Evolutionary conservation across 2,888 invertebrate genomes (phyloP), one percentile per base, ranked within the genome.

Genomic region (Pseudoips prasinana): DNA sequence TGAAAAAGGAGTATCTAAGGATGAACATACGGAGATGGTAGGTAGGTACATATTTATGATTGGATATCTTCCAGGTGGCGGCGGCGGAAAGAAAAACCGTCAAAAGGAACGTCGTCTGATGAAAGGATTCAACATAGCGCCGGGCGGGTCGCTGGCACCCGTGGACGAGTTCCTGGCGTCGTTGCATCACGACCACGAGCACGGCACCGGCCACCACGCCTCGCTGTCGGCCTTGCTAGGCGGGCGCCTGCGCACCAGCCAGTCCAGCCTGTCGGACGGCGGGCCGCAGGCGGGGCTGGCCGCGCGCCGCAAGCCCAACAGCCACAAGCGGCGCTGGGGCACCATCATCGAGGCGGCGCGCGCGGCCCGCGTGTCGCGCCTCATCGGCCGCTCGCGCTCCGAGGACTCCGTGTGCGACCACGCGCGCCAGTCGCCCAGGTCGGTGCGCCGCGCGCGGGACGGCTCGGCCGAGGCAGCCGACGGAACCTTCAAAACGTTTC

Each of bases 51-150:
- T n/a, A n/a, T 9, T n/a, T 31, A 8, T 18, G 18, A 18, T 6
- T 18, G 18, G 18, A 3, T 18, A 5, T 18, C n/a, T 2, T 26
- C 7, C 64, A 84, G 85, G 87, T 9, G 95, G 95, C 66, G 94
- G 95, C 44, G 96, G 96, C 49, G 97, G 97, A 34, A 97, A 97
- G 83, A 97, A 97, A 86, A 96, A 97, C 74, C 93, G 97, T 0
- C 96, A 96, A 76, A 96, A 97, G 79, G 97, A 97, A 77, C 92
- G 97, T 0, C 92, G 97, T 1, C 89, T 97, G 34, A 96, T 97
- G 96, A 97, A 97, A 79, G 97, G 76, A 8, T 97, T 97, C 90
- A 96, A 97, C 86, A 96, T 96, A 53, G 94, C 93, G 8, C 94
- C 95, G 18, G 88, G 91, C 39, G 89, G 89, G 10, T 78, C 89